Base-by-base conservation (phyloP, 2,113 vertebrate genomes). In the Platysteira castanea region DNA sequence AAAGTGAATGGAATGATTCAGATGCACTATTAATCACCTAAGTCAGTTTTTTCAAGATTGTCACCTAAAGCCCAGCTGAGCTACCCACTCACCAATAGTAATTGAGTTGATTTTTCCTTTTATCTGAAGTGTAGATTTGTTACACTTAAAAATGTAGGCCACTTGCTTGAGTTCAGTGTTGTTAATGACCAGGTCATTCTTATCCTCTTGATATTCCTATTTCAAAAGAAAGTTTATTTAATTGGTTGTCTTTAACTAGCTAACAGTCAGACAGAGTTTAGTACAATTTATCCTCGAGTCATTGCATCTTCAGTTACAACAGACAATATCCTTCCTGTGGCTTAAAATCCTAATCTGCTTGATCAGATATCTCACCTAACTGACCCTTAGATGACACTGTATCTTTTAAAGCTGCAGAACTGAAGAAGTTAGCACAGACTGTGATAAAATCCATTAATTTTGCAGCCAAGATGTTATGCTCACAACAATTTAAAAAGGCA, bases 101-200 rank as follows among this genome's bases (percentile, higher is more conserved):
- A 99, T 99, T 95, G 99, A 99, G 97, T 99, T 99, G 86, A 99
- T 97, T 98, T 99, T 99, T 56, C 99, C 99, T 95, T 99, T 99
- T 64, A 99, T 97, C 97, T 99, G 99, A 49, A 99, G 91, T 4
- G 99, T 99, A 77, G 98, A 99, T 97, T 98, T 98, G 97, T 97
- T 98, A 92, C 99, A 99, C 86, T 97, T 98, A 93, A 99, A 99
- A 98, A 99, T 97, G 85, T 99, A 99, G 47, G 97, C 99, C 96
- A 99, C 99, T 97, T 99, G 99, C 95, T 98, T 99, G 42, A 99
- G 98, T 97, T 99, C 99, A 6, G 99, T 98, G 82, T 99, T 98
- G 68, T 98, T 98, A 67, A 99, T 99, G 94, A 99, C 94, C 93
- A 99, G 98, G 96, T 99, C 98, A 44, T 98, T 98, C 82, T 97